A percentile compares a stretch with the other conserved stretches of the same genome.
phyloP scores from a whole-genome alignment of 2,888 invertebrate species.

The Orthosia incerta region DNA sequence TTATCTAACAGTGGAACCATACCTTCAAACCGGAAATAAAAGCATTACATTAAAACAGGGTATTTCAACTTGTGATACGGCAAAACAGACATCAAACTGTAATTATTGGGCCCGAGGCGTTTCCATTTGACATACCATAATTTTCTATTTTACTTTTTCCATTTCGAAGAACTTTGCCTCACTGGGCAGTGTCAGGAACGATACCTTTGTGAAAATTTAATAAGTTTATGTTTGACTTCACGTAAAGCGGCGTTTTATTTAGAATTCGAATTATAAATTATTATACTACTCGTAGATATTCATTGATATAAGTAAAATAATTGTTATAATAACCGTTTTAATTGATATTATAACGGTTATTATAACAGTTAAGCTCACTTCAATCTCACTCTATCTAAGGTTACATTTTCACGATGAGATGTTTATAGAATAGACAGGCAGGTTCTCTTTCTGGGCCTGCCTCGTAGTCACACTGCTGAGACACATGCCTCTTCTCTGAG shows the following conservation, averaged over 20 bases:
- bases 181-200: conserved; percentile 24
- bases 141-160: conserved; percentile 58
- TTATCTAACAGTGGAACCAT: conserved; percentile 12
- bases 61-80: conserved; percentile 46
- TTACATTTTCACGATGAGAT: too few relatives aligned
- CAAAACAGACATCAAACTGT: conserved; percentile 54
- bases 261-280: background rate
- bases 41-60: conserved; percentile 50
- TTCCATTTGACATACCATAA: conserved; percentile 62
- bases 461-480: too few relatives aligned
- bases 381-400: too few relatives aligned
- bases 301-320: too few relatives aligned
- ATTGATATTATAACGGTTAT: too few relatives aligned
- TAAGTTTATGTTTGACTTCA: conserved; percentile 17
- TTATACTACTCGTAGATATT: too few relatives aligned
- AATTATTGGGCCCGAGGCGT: conserved; percentile 61
- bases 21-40: conserved; percentile 38
- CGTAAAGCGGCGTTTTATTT: background rate
- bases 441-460: too few relatives aligned
- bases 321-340: too few relatives aligned
- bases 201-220: conserved; percentile 33
- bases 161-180: conserved; percentile 33
- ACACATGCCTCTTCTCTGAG: too few relatives aligned
- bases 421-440: too few relatives aligned
- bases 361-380: too few relatives aligned